Conservation (phyloP, 2,888 invertebrate species). For the Achlya flavicornis region DNA sequence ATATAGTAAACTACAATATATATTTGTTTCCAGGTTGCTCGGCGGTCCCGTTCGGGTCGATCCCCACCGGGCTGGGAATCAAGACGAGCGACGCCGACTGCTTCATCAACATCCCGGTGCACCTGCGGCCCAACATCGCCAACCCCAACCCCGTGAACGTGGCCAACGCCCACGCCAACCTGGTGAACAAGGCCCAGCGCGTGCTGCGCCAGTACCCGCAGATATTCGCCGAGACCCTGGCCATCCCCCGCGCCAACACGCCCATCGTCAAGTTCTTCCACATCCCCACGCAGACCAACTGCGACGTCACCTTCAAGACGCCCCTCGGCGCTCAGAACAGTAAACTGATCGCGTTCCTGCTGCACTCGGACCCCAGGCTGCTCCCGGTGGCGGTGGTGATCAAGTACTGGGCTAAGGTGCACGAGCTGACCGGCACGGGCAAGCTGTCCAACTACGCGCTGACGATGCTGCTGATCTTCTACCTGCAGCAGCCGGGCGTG, state of each 20-base stretch:
- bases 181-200: slow-evolving; percentile 59
- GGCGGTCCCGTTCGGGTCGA: slow-evolving; percentile 88
- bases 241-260: slow-evolving; percentile 89
- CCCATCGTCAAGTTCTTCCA: slow-evolving; percentile 91
- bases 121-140: slow-evolving; percentile 27
- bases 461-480: slow-evolving; percentile 87
- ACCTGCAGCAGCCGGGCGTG: slow-evolving; percentile 85
- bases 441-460: slow-evolving; percentile 88
- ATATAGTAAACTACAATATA: not conserved
- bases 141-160: slow-evolving; percentile 45
- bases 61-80: slow-evolving; percentile 87
- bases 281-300: slow-evolving; percentile 82
- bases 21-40: slow-evolving; percentile 56
- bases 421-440: slow-evolving; percentile 82
- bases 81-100: slow-evolving; percentile 90
- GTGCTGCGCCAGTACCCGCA: slow-evolving; percentile 62
- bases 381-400: slow-evolving; percentile 85
- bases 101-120: slow-evolving; percentile 79
- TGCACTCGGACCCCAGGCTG: slow-evolving; percentile 84
- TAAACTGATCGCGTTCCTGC: slow-evolving; percentile 84
- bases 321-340: slow-evolving; percentile 88
- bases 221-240: slow-evolving; percentile 82
- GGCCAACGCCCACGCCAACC: slow-evolving; percentile 47
- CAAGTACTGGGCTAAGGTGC: slow-evolving; percentile 89
- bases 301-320: slow-evolving; percentile 90